These are phyloP conservation scores for Stigmatopora nigra DNA, from an alignment of 2,113 vertebrate species.

Conservation along the genomic window DNA sequence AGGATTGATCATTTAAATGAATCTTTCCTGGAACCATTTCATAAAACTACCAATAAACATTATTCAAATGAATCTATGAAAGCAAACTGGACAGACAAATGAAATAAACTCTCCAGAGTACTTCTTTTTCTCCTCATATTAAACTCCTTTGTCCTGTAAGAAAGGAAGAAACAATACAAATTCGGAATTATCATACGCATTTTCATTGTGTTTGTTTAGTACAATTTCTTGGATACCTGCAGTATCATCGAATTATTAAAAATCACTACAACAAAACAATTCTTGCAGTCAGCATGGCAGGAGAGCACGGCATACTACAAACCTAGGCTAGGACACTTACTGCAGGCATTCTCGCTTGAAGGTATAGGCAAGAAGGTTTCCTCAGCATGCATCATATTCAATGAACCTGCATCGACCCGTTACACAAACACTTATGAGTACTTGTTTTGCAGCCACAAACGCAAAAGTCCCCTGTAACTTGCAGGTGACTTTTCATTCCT, in stretches of 20 bases:
- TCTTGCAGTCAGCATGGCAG: neutral
- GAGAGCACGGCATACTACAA: too few species aligned
- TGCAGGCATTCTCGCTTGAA: too few species aligned
- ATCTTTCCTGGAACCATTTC: too few species aligned
- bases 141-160: constrained; percentile 30
- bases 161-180: constrained; percentile 56
- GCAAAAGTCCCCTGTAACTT: constrained; percentile 24
- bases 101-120: neutral
- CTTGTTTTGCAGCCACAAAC: constrained; percentile 15
- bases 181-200: constrained; percentile 37
- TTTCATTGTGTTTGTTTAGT: constrained; percentile 16
- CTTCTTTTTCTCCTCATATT: constrained; percentile 7
- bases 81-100: neutral
- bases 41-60: too few species aligned
- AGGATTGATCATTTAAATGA: too few species aligned
- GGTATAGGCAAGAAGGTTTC: constrained; percentile 21
- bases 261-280: neutral
- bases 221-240: too few species aligned
- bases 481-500: constrained; percentile 36
- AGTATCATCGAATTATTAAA: constrained; percentile 39
- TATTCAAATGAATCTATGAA: too few species aligned
- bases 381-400: too few species aligned
- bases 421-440: too few species aligned
- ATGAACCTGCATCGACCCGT: too few species aligned
- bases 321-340: too few species aligned